These are phyloP conservation scores for Mythimna lalbum DNA, from an alignment of 2,888 invertebrate genomes.

Conservation along the genomic window DNA sequence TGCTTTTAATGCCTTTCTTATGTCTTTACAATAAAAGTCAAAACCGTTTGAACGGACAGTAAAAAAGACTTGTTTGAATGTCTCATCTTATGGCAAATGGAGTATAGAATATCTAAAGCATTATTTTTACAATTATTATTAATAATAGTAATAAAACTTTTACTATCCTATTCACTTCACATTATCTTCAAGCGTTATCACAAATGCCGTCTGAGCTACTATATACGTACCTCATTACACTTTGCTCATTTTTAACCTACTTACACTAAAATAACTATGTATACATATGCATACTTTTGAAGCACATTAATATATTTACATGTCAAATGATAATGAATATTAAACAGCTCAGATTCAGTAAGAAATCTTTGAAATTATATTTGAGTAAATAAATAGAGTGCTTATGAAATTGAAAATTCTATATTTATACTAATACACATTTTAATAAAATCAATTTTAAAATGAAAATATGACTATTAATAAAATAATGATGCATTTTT, in stretches of 20 bases:
- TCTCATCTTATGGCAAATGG: no score
- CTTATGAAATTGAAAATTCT: neutral
- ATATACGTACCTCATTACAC: conserved; percentile 49
- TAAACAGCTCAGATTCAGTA: no score
- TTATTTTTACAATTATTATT: conserved; percentile 53
- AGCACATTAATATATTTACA: conserved; percentile 67
- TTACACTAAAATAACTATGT: conserved; percentile 42
- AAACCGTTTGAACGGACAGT: no score
- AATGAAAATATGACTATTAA: no score
- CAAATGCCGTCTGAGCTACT: conserved; percentile 76
- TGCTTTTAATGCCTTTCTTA: no score
- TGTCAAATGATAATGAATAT: conserved; percentile 30
- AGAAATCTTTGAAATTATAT: conserved; percentile 14
- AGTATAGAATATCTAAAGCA: conserved; percentile 51
- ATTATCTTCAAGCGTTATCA: conserved; percentile 77
- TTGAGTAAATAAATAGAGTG: conserved; percentile 5
- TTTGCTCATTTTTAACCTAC: conserved; percentile 58
- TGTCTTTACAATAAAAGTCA: no score
- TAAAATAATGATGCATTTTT: no score
- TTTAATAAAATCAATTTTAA: no score
- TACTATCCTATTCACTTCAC: conserved; percentile 56
- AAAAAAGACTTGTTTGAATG: no score
- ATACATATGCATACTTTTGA: conserved; percentile 63
- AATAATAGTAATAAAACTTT: conserved; percentile 55
- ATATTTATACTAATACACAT: no score